Evolutionary conservation across 2,797 vertebrate genomes (phyloP).

Genomic region (Sebastes miniatus): DNA sequence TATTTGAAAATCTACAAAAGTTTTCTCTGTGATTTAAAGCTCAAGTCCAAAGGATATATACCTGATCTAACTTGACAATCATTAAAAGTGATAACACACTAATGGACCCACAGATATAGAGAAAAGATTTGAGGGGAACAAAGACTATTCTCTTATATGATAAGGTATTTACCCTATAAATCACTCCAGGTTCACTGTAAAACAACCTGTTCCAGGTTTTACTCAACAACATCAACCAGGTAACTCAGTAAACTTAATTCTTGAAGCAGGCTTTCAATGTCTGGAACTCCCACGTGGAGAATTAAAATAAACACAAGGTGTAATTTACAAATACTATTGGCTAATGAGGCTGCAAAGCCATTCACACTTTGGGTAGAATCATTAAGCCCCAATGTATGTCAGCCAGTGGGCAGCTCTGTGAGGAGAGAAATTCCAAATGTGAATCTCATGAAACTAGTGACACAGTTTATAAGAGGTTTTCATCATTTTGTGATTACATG

Average conservation of each 20-base stretch:
- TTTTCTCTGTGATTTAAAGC: not conserved
- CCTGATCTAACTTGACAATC: not conserved
- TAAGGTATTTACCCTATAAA: not conserved
- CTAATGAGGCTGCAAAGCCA: not conserved
- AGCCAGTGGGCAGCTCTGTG: not conserved
- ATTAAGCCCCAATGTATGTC: not conserved
- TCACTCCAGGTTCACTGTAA: too few species aligned
- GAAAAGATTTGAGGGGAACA: not conserved
- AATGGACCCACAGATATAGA: not conserved
- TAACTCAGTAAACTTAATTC: not conserved
- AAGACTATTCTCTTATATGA: not conserved
- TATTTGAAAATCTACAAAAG: not conserved
- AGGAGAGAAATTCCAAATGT: not conserved
- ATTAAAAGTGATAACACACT: not conserved
- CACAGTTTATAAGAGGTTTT: not conserved
- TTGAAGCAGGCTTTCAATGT: not conserved
- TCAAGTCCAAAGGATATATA: not conserved
- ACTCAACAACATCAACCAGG: not conserved
- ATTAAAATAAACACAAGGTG: not conserved
- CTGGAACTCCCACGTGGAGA: not conserved
- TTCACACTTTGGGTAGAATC: not conserved
- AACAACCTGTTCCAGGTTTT: not conserved
- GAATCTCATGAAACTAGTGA: not conserved
- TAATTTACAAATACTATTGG: not conserved
- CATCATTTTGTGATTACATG: not conserved